Conservation (phyloP, 2,888 invertebrate genomes). For the Tridacna gigas region DNA sequence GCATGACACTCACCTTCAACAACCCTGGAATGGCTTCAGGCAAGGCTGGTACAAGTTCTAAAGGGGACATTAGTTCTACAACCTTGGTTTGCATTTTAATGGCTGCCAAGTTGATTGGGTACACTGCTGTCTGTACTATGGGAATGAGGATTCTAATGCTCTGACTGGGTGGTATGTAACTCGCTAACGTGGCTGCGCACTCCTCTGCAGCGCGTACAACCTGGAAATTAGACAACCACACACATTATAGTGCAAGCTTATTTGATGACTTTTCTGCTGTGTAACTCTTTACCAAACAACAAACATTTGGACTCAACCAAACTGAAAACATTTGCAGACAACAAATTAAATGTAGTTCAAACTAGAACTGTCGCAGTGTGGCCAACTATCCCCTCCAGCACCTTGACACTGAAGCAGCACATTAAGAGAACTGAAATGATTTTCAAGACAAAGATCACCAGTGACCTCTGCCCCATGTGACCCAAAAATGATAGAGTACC, state of each 20-base stretch:
- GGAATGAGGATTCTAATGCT: constrained; percentile 92
- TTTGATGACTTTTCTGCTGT: too few relatives aligned
- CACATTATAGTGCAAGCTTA: neutral
- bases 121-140: constrained; percentile 93
- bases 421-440: too few relatives aligned
- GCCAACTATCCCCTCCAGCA: too few relatives aligned
- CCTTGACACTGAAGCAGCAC: too few relatives aligned
- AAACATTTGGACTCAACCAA: too few relatives aligned
- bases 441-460: too few relatives aligned
- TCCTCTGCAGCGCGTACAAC: constrained; percentile 94
- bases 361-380: too few relatives aligned
- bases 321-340: too few relatives aligned
- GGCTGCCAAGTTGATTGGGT: constrained; percentile 95
- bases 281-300: too few relatives aligned
- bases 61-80: constrained; percentile 47
- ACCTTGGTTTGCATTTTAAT: constrained; percentile 90
- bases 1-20: constrained; percentile 88
- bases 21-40: constrained; percentile 94
- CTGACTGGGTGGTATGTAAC: constrained; percentile 92
- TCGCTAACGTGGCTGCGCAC: constrained; percentile 91
- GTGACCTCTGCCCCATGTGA: too few relatives aligned
- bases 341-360: too few relatives aligned
- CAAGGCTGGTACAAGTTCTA: constrained; percentile 86
- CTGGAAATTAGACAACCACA: constrained; percentile 83
- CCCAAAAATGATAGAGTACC: too few relatives aligned